phyloP scores from a whole-genome alignment of 2,113 vertebrate species.

The Calidris pygmaea region DNA sequence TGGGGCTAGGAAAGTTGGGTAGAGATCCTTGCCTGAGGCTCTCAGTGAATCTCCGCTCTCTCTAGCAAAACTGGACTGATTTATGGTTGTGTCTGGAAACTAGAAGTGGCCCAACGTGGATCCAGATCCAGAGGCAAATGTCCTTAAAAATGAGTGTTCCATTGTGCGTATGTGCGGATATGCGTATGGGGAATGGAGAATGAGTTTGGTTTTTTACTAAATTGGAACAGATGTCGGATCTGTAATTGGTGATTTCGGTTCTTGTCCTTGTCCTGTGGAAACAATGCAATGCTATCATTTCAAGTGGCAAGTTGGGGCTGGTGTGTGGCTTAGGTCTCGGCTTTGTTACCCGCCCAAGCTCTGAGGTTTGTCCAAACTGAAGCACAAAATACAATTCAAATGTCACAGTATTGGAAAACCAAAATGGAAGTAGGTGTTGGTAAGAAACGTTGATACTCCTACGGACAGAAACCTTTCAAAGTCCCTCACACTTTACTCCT shows the following conservation, averaged over 20 bases:
- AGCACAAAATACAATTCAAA: background rate
- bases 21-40: constrained; percentile 21
- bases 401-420: background rate
- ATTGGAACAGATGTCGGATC: constrained; percentile 35
- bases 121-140: constrained; percentile 33
- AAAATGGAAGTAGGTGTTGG: background rate
- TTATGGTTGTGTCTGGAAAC: constrained; percentile 28
- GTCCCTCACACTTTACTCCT: background rate
- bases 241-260: background rate
- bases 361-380: background rate
- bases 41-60: background rate
- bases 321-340: background rate
- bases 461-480: background rate
- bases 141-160: constrained; percentile 38
- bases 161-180: background rate
- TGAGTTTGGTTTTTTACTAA: constrained; percentile 42
- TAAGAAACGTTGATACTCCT: background rate
- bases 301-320: background rate
- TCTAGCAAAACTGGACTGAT: constrained; percentile 28
- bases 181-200: background rate
- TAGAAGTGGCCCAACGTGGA: background rate
- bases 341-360: background rate
- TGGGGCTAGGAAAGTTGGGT: constrained; percentile 22
- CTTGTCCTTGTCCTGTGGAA: background rate
- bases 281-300: background rate